Base-by-base conservation (phyloP, 1,140 invertebrate genomes). In the Drosophila pseudoananassae region DNA sequence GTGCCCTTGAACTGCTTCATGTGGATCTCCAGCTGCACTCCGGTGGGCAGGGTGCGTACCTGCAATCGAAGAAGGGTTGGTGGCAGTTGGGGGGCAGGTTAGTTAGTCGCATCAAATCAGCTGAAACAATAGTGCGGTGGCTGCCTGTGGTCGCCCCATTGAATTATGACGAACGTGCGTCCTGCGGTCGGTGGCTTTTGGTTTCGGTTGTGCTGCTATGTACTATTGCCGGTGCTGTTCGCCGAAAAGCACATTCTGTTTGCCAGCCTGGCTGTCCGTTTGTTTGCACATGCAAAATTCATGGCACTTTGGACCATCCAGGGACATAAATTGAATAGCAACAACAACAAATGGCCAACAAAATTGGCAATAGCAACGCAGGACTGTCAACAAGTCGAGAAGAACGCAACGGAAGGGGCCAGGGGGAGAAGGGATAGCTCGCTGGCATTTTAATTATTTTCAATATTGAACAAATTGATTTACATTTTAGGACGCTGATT, bases 1-100 rank as follows among this genome's bases (percentile, higher is more conserved):
- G 97, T 95, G 76, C 95, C 95, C 90, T 96, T 96, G 92, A 98
- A 98, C 75, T 96, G 95, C 76, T 96, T 97, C 96, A 98, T 97
- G 76, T 95, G 95, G 3, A 94, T 90, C 68, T 97, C 95, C n/a
- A 98, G 77, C 29, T 94, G 93, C 47, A 94, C 81, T 0, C 95
- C 97, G 4, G 96, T 93, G 0, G 93, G 90, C 45, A 95, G 92
- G 1, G 90, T 76, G 31, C 95, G 94, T 27, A 92, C 79, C 91
- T 92, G 72, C n/a, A 31, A 29, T 33, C n/a, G 33, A 2, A 12
- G n/a, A 10, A 3, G 20, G 43, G 29, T 3, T 31, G 17, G 15
- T 45, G 20, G 2, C 14, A 10, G 38, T 6, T 8, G 17, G 7
- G 45, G 25, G 25, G 25, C 25, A 8, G 68, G 68, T 85, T 87